Evolutionary conservation across 2,888 invertebrate genomes (phyloP).

Genomic region (Hesperia comma): DNA sequence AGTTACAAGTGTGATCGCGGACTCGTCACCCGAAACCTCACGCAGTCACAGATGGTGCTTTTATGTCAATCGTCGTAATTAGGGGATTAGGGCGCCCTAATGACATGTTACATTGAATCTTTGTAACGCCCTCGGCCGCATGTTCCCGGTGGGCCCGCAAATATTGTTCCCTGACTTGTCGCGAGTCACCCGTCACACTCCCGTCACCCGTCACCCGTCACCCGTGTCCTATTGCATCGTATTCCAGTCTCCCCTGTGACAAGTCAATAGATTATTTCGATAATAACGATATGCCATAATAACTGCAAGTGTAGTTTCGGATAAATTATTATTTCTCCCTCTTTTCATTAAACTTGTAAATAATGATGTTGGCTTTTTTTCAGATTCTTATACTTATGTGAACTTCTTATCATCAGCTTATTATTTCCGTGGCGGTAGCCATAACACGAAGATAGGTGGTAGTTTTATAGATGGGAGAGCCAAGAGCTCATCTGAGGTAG

Average conservation of each 20-base stretch:
- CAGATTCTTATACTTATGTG: too few species aligned
- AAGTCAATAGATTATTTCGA: conserved; percentile 15
- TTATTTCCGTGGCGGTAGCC: too few species aligned
- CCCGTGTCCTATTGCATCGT: conserved; percentile 41
- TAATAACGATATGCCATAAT: too few species aligned
- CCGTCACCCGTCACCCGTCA: too few species aligned
- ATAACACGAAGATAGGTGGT: too few species aligned
- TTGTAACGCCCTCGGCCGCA: conserved; percentile 78
- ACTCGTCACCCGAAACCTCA: conserved; percentile 76
- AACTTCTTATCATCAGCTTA: too few species aligned
- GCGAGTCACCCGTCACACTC: conserved; percentile 42
- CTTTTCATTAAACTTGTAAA: too few species aligned
- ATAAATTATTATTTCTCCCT: too few species aligned
- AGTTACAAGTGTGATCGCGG: conserved; percentile 31
- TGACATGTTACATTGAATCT: conserved; percentile 80
- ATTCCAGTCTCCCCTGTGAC: conserved; percentile 13
- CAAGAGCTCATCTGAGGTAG: too few species aligned
- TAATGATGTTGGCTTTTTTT: too few species aligned
- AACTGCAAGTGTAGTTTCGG: too few species aligned
- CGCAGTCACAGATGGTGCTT: conserved; percentile 79
- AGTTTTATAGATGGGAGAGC: too few species aligned
- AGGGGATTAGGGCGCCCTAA: conserved; percentile 80
- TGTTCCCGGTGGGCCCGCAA: conserved; percentile 61
- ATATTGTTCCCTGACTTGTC: conserved; percentile 68
- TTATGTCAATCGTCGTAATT: conserved; percentile 84